phyloP scores from a whole-genome alignment of 2,888 invertebrate species.

The Drosophila neoperkinsi region DNA sequence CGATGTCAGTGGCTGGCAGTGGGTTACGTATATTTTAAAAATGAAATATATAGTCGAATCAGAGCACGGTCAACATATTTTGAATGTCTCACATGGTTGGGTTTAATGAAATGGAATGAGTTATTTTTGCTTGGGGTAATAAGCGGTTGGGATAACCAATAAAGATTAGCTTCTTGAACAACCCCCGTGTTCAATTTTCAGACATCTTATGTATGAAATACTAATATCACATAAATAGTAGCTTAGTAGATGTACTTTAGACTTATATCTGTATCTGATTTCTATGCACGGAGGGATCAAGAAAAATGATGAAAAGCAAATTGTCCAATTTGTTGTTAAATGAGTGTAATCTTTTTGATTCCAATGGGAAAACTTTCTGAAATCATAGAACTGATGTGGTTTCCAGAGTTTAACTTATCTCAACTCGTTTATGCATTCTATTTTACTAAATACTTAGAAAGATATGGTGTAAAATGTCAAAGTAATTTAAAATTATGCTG shows the following conservation, averaged over 20 bases:
- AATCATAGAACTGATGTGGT: neutral
- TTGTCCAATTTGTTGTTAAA: neutral
- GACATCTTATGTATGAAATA: conserved; percentile 6
- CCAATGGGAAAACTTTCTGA: neutral
- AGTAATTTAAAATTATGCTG: neutral
- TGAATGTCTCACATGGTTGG: conserved; percentile 36
- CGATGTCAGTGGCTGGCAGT: conserved; percentile 21
- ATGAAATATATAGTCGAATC: conserved; percentile 39
- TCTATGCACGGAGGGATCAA: neutral
- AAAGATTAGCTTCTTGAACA: conserved; percentile 37
- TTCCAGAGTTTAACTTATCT: neutral
- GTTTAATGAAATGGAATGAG: conserved; percentile 36
- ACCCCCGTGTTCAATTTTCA: conserved; percentile 1
- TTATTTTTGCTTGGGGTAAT: conserved; percentile 16
- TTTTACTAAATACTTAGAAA: neutral
- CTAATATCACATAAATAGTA: neutral
- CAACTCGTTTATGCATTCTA: neutral
- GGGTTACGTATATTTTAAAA: conserved; percentile 49
- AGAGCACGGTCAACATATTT: conserved; percentile 58
- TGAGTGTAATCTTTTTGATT: neutral
- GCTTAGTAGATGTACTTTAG: neutral
- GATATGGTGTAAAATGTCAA: neutral
- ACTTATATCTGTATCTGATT: conserved; percentile 5
- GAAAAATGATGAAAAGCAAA: neutral
- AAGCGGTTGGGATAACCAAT: conserved; percentile 35